These are phyloP conservation scores for Macropus fuliginosus DNA, from an alignment of 2,797 vertebrate genomes.

Conservation along the genomic window DNA sequence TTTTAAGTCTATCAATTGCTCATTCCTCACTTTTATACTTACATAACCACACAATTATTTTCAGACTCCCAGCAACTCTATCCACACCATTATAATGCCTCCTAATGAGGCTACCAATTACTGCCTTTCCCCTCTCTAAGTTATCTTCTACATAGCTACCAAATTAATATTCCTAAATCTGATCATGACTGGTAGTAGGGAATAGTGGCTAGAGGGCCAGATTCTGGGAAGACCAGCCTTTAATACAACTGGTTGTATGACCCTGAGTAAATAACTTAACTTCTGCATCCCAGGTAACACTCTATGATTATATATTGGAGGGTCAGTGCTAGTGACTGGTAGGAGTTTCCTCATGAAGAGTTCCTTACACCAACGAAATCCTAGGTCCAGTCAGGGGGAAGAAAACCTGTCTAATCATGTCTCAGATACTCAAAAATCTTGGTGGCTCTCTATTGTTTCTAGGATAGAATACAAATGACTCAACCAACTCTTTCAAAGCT, in stretches of 20 bases:
- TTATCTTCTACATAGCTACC: background rate
- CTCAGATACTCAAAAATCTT: background rate
- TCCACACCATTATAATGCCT: background rate
- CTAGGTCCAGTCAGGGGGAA: background rate
- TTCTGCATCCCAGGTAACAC: background rate
- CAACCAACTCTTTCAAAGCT: background rate
- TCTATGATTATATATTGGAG: background rate
- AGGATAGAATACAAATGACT: background rate
- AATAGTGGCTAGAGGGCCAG: background rate
- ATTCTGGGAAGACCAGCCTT: background rate
- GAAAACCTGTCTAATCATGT: background rate
- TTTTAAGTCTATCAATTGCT: background rate
- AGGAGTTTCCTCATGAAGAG: background rate
- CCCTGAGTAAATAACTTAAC: background rate
- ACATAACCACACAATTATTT: background rate
- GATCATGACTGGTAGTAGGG: background rate
- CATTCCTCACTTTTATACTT: background rate
- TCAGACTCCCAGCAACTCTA: background rate
- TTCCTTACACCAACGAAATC: background rate
- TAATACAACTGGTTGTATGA: background rate
- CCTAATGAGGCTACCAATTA: background rate
- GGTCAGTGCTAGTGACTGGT: background rate
- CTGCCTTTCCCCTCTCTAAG: background rate
- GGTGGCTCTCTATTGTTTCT: background rate
- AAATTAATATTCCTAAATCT: background rate